Percentiles rank a stretch among this genome's conserved stretches.
Evolutionary conservation across 2,797 vertebrate genomes (phyloP).

Genomic region (Acanthiza pusilla): DNA sequence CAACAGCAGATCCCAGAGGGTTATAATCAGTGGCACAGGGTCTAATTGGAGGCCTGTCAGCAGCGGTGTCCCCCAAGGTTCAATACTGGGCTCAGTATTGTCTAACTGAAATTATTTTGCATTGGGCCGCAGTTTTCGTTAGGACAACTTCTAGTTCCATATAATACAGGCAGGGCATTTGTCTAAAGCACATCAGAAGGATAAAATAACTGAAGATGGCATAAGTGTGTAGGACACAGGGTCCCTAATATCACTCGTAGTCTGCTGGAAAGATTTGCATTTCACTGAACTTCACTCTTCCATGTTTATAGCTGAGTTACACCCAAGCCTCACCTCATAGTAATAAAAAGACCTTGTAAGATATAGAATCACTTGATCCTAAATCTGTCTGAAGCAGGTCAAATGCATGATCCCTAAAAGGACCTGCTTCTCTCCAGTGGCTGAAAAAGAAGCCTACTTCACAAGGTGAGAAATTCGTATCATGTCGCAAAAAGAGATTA

Average conservation of each 20-base stretch:
- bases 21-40: too few relatives aligned
- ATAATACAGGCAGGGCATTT: not conserved
- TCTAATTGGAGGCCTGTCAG: not conserved
- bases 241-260: not conserved
- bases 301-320: not conserved
- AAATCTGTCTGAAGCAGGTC: not conserved
- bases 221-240: not conserved
- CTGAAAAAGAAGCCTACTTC: not conserved
- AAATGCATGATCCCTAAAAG: not conserved
- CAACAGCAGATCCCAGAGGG: not conserved
- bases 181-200: not conserved
- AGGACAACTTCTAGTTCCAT: not conserved
- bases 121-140: not conserved
- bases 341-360: not conserved
- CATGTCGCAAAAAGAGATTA: fast-evolving
- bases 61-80: not conserved
- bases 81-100: not conserved
- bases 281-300: not conserved
- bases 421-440: not conserved
- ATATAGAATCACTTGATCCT: not conserved
- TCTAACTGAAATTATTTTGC: not conserved
- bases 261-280: not conserved
- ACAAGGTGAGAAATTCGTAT: not conserved
- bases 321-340: not conserved
- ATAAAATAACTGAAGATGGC: not conserved